Evolutionary conservation across 2,888 invertebrate species (phyloP), one percentile per base, ranked within the genome.

Genomic region (Caenorhabditis zanzibari): DNA sequence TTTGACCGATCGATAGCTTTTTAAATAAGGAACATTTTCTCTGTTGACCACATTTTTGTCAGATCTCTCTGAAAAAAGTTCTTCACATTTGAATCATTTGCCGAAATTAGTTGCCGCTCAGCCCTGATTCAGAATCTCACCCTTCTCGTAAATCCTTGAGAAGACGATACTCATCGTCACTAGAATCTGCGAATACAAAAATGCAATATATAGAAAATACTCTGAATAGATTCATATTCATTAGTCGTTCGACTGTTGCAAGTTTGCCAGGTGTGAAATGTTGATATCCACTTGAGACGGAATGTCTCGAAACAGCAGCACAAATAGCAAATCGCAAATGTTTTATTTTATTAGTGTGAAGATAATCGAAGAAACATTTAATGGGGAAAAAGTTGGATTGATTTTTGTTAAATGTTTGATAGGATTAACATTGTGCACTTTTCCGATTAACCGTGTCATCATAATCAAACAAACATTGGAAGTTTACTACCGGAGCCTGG

Each of bases 121-220:
- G n/a, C n/a, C n/a, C n/a, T n/a, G n/a, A n/a, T 32, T 32, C 32
- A 19, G 10, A 28, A 10, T 10, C 52, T 54, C 47, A 83, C 83
- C 83, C 86, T 56, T 88, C 81, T 38, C 83, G 54, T 10, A 89
- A 77, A 73, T 89, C 89, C 26, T 82, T 80, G 19, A 89, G 61
- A 59, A 89, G 75, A 44, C 88, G 84, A 59, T 81, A 88, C 63
- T 88, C 88, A 7, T 88, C 88, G 47, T 82, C 85, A 59, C 88
- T 88, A 14, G 47, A 26, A 56, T 41, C 7, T 4, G 26, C 52
- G 24, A 54, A 28, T 3, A 44, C 19, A n/a, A 10, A 38, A 7
- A 69, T 14, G 38, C 22, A 19, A 16, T 0, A 52, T 35, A 52
- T 10, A 28, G 9, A 35, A 22, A 26, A 12, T 32, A 16, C 10